Percentiles rank a stretch among this genome's conserved stretches.
Evolutionary conservation across 2,888 invertebrate species (phyloP).

Genomic region (Diloba caeruleocephala): DNA sequence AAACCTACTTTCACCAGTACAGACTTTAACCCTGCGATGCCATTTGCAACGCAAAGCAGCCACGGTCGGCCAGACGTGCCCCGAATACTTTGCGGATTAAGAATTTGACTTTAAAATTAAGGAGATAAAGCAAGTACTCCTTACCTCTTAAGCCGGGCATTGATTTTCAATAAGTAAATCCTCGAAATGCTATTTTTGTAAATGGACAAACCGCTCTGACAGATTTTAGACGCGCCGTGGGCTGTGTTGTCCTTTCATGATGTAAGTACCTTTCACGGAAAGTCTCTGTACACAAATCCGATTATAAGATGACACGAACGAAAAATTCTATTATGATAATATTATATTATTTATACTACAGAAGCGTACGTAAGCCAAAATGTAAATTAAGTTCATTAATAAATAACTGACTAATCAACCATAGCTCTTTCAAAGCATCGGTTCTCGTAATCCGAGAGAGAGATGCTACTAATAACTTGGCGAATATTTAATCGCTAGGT

Average conservation of each 20-base stretch:
- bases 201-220: conserved; percentile 29
- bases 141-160: conserved; percentile 66
- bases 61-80: conserved; percentile 62
- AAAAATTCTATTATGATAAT: no score
- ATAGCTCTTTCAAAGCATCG: no score
- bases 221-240: conserved; percentile 10
- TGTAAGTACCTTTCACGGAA: neutral
- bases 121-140: conserved; percentile 72
- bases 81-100: conserved; percentile 76
- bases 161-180: conserved; percentile 68
- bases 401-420: no score
- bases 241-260: conserved; percentile 7
- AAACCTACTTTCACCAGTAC: conserved; percentile 44
- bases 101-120: conserved; percentile 83
- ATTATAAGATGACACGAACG: no score
- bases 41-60: conserved; percentile 75
- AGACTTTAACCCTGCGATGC: conserved; percentile 59
- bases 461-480: no score
- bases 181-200: conserved; percentile 56
- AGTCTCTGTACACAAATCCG: no score
- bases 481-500: no score
- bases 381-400: no score
- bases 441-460: no score
- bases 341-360: no score
- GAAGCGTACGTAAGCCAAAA: no score